Evolutionary conservation across 1,140 invertebrate genomes (phyloP).

Genomic region (Maniola jurtina): DNA sequence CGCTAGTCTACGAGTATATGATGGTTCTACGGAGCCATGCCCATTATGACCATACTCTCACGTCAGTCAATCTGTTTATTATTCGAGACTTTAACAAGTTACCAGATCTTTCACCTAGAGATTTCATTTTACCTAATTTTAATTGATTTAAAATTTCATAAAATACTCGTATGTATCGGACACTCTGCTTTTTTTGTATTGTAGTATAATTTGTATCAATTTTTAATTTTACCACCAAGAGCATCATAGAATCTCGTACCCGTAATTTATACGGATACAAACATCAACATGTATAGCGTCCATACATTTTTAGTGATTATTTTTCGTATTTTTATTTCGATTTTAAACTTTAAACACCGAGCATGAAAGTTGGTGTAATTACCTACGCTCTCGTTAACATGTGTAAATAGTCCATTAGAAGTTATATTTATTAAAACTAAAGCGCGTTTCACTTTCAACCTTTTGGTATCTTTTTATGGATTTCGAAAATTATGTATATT

Average conservation of each 20-base stretch:
- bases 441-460: slow-evolving; percentile 38
- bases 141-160: background rate
- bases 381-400: slow-evolving; percentile 24
- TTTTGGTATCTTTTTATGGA: slow-evolving; percentile 53
- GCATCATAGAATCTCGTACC: slow-evolving; percentile 10
- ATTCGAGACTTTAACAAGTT: background rate
- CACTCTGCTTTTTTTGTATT: slow-evolving; percentile 1
- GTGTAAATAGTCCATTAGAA: slow-evolving; percentile 51
- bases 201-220: background rate
- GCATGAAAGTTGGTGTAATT: background rate
- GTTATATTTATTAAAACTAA: slow-evolving; percentile 41
- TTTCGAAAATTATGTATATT: slow-evolving; percentile 2
- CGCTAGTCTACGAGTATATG: too few relatives aligned
- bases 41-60: too few relatives aligned
- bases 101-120: background rate
- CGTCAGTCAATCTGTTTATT: background rate
- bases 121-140: too few relatives aligned
- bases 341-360: background rate
- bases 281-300: slow-evolving; percentile 5
- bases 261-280: background rate
- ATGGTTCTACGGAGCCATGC: too few relatives aligned
- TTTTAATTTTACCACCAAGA: background rate
- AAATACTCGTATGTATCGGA: background rate
- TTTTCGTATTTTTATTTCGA: slow-evolving; percentile 19
- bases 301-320: slow-evolving; percentile 15